Conservation (phyloP, 2,113 vertebrate genomes). For the Mastomys natalensis region DNA sequence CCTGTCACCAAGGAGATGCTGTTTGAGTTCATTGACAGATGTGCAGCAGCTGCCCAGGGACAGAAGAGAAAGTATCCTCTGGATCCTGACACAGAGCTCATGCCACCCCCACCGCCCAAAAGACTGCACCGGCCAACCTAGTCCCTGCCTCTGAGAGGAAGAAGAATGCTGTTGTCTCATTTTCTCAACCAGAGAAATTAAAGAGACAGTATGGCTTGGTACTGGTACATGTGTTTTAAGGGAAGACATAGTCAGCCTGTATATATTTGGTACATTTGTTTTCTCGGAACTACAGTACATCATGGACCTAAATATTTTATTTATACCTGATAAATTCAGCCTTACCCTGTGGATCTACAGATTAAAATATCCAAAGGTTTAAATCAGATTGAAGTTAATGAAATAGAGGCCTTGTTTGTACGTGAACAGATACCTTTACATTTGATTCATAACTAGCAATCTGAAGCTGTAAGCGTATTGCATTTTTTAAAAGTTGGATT, state of each 20-base stretch:
- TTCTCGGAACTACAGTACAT: slow-evolving; percentile 76
- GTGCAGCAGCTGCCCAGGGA: slow-evolving; percentile 88
- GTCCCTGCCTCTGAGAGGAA: slow-evolving; percentile 42
- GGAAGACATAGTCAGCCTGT: slow-evolving; percentile 78
- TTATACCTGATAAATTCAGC: slow-evolving; percentile 83
- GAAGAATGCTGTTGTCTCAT: slow-evolving; percentile 56
- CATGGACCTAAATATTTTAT: slow-evolving; percentile 79
- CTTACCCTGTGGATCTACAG: slow-evolving; percentile 82
- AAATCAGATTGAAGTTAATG: slow-evolving; percentile 83
- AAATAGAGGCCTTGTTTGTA: slow-evolving; percentile 87
- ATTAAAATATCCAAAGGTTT: slow-evolving; percentile 84
- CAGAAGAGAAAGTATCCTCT: slow-evolving; percentile 91
- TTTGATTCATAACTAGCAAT: slow-evolving; percentile 86
- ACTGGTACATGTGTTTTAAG: slow-evolving; percentile 35
- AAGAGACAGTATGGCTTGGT: slow-evolving; percentile 66
- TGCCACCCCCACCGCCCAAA: slow-evolving; percentile 98
- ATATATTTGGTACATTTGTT: slow-evolving; percentile 82
- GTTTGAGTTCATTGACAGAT: slow-evolving; percentile 94
- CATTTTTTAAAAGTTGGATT: slow-evolving; percentile 83
- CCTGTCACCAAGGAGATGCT: slow-evolving; percentile 98
- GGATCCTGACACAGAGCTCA: slow-evolving; percentile 95
- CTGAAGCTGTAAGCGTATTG: slow-evolving; percentile 81
- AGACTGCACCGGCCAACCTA: slow-evolving; percentile 90
- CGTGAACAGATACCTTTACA: slow-evolving; percentile 80
- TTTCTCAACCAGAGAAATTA: slow-evolving; percentile 73